Evolutionary conservation across 2,888 invertebrate genomes (phyloP), one percentile per base, ranked within the genome.

Genomic region (Drosophila trichaetosa): DNA sequence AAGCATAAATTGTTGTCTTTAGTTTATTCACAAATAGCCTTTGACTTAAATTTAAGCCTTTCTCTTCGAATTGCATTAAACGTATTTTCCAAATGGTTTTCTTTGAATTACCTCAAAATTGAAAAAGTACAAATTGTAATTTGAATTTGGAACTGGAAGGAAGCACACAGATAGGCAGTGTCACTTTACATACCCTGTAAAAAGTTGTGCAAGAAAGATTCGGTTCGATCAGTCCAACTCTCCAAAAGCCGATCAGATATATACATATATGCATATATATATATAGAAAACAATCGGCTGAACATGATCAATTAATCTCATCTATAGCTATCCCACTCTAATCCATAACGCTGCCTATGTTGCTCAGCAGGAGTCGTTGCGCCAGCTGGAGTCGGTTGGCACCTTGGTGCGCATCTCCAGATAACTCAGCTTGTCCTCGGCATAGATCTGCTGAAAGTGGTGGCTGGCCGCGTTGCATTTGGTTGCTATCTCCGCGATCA

Each of bases 401-500:
- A 73, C 58, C 36, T 86, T 87, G 52, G 60, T 29, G 4, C 83
- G 79, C n/a, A 61, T 2, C 29, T 87, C 80, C 27, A 83, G 38
- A 33, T 85, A 83, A 1, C 73, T 66, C 49, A 52, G 34, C 57
- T 84, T 79, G 24, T 73, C 73, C n/a, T 84, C 79, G 2, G 63
- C 74, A n/a, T 74, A 84, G 27, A 81, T 63, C 49, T 81, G 75
- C 21, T 87, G 79, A 38, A 87, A 84, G 16, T 79, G 71, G 4
- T 76, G 75, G 10, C 67, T 66, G 18, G 52, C 59, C 1, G 62
- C n/a, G 6, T 24, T 29, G 38, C 75, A 71, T 16, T 69, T 68
- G 49, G 68, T 69, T 0, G 52, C 34, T 6, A 67, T 59, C 36
- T 86, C 88, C 3, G 67, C 58, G 0, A 87, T 59, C 21, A 86